Base-by-base conservation (phyloP, 2,888 invertebrate species). In the Tinea semifulvella region DNA sequence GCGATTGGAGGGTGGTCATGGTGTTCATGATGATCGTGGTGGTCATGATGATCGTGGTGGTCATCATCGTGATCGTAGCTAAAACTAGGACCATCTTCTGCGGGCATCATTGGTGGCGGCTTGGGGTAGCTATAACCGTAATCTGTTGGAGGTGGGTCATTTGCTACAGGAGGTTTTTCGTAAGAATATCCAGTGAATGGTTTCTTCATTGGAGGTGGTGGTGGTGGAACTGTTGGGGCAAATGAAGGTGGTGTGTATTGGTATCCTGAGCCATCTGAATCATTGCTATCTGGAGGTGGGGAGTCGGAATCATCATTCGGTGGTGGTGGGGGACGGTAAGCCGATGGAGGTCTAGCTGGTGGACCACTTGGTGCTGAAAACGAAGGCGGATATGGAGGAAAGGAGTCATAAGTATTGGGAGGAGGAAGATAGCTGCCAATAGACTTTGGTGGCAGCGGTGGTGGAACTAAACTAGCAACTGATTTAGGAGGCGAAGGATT, bases 391-490 rank as follows among this genome's bases (percentile, higher is more conserved):
- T 71, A 77, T 0, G 81, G 79, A 27, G 81, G 80, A 50, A 77
- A 80, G 2, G 75, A 68, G 43, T 79, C 77, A 47, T 79, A 79
- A 42, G 50, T 72, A 8, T 57, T 56, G 4, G 79, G 76, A 25
- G 57, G 52, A 43, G 74, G 74, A 46, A 76, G 74, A 51, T 70
- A 67, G 48, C 63, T 56, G 3, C 43, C 19, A 11, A 31, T 14
- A 35, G 73, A 68, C 3, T 65, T 56, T 1, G 68, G 66, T 1
- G 68, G 71, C 8, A 68, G 71, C 3, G 73, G 73, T 1, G 74
- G 74, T 2, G 75, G 75, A 1, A 72, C 67, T 26, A 75, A 56
- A 49, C 60, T 75, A 2, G 71, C 63, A 2, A 68, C 62, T 6
- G 69, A 53, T 48, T 63, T 66, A 2, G 53, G 46, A 16, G 68